Conservation (phyloP, 2,113 vertebrate genomes). For the Ailurus styani region DNA sequence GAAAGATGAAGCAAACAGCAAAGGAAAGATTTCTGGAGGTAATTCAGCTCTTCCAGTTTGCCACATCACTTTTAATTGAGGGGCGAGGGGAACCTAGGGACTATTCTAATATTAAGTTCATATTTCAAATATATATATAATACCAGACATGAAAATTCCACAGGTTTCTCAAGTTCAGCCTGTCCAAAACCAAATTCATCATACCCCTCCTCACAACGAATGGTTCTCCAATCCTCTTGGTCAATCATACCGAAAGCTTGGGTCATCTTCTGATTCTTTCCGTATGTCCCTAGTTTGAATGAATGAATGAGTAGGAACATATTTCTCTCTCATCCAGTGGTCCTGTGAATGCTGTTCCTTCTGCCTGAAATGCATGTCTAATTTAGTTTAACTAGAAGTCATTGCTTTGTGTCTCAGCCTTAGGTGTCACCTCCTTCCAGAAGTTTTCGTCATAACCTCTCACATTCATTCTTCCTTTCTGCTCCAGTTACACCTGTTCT, state of each 20-base stretch:
- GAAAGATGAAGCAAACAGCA: background rate
- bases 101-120: slow-evolving; percentile 5
- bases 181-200: background rate
- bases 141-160: background rate
- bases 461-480: background rate
- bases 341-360: background rate
- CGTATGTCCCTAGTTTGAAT: background rate
- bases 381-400: background rate
- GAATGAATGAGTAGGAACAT: background rate
- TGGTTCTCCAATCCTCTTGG: background rate
- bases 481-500: background rate
- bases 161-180: background rate
- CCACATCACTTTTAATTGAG: background rate
- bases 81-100: background rate
- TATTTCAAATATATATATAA: background rate
- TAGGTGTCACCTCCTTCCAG: background rate
- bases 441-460: background rate
- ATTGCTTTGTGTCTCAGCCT: background rate
- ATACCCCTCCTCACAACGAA: background rate
- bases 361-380: background rate
- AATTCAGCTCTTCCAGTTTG: background rate
- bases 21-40: background rate
- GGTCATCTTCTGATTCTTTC: background rate
- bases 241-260: background rate
- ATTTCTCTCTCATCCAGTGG: background rate